Base-by-base conservation (phyloP, 1,140 invertebrate species). In the Drosophila sp. region DNA sequence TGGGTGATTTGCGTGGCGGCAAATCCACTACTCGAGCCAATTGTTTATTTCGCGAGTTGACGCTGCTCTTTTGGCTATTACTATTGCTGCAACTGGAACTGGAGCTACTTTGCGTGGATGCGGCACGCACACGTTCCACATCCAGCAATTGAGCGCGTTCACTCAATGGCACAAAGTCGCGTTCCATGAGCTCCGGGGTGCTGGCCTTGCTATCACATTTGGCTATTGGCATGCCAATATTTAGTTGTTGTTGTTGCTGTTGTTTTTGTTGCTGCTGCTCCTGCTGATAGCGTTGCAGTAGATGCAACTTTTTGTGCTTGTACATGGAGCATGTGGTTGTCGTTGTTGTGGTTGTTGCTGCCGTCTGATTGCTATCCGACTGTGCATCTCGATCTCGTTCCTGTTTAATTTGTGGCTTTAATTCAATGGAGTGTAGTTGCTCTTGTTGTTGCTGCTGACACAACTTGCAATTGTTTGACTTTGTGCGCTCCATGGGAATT, bases 1-100 rank as follows among this genome's bases (percentile, higher is more conserved):
- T 92, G 0, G 96, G 96, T 2, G 96, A 97, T 80, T 97, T 97
- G n/a, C 96, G 92, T 0, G 96, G 95, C 0, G 96, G 95, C 67
- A 93, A 92, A 54, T 94, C 93, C 2, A 58, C 89, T 58, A 56
- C 91, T 70, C 70, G 91, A 64, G 36, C 92, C 50, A 93, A 29
- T 90, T 80, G 50, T 87, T 93, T 67, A 83, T 87, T 80, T 4
- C 74, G 72, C 21, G 78, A 87, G 27, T 70, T 80, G 1, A 58
- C 63, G 74, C 66, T 90, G 76, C 66, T 86, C 80, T 70, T 80
- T 81, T 71, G 69, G 46, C 71, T 79, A 11, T 78, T 81, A 58
- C 78, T 82, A 27, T 78, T 81, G 59, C 78, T 82, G 27, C 78
- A 76, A 40, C 72, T 86, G 32, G 74, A 83, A 36, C 79, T 79